Evolutionary conservation across 1,140 invertebrate genomes (phyloP).

Genomic region (Drosophila burlai): DNA sequence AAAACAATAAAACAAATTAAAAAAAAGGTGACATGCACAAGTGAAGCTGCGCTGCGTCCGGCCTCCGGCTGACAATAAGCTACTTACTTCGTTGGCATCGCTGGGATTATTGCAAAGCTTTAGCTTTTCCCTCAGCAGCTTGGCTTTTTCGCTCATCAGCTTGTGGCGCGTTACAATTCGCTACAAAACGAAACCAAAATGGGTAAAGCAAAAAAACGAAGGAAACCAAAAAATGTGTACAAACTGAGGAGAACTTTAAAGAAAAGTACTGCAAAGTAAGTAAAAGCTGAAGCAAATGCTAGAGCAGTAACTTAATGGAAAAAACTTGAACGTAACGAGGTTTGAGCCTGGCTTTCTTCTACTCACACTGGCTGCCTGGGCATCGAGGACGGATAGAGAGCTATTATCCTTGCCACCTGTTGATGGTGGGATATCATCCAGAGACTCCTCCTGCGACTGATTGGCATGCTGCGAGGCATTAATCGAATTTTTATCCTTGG

Average conservation of each 20-base stretch:
- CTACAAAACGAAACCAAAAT: constrained; percentile 68
- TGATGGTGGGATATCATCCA: constrained; percentile 1
- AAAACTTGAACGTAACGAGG: constrained; percentile 31
- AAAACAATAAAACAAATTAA: background rate
- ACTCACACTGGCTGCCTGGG: constrained; percentile 81
- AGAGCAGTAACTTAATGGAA: constrained; percentile 29
- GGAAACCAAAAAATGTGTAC: constrained; percentile 44
- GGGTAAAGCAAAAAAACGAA: constrained; percentile 42
- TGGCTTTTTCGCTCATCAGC: constrained; percentile 95
- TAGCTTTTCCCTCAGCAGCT: constrained; percentile 95
- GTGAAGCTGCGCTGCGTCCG: constrained; percentile 15
- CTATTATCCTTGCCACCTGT: constrained; percentile 42
- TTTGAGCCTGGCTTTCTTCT: background rate
- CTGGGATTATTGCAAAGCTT: constrained; percentile 88
- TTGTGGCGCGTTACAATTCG: constrained; percentile 90
- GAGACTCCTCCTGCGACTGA: constrained; percentile 11
- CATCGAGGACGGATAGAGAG: constrained; percentile 64
- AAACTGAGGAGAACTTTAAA: constrained; percentile 15
- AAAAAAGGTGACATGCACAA: constrained; percentile 14
- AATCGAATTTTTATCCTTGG: constrained; percentile 88
- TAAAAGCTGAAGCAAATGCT: constrained; percentile 12
- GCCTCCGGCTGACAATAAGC: constrained; percentile 18
- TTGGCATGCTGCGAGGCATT: constrained; percentile 64
- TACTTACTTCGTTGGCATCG: constrained; percentile 83
- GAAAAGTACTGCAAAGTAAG: constrained; percentile 9